These are phyloP conservation scores for Chrysolina oricalcia DNA, from an alignment of 2,888 invertebrate genomes.

Conservation along the genomic window DNA sequence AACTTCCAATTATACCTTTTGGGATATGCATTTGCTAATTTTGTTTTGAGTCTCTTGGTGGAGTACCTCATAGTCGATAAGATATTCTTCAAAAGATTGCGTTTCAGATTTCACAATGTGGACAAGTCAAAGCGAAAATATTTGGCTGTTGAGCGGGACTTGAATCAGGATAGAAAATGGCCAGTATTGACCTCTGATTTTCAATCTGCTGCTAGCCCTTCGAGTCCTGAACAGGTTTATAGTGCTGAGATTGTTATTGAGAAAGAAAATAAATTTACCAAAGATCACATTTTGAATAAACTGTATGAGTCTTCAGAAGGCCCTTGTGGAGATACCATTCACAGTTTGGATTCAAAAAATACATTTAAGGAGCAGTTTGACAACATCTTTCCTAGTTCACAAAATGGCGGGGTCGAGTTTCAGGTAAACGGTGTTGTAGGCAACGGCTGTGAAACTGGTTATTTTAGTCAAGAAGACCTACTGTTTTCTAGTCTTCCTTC, in stretches of 20 bases:
- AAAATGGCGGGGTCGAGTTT: slow-evolving; percentile 24
- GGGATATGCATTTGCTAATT: slow-evolving; percentile 74
- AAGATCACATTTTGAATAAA: slow-evolving; percentile 72
- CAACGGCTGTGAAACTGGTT: slow-evolving; percentile 50
- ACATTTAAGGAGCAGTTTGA: neutral
- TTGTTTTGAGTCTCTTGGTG: slow-evolving; percentile 75
- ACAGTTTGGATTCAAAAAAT: neutral
- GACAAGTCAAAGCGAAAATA: slow-evolving; percentile 78
- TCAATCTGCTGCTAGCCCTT: slow-evolving; percentile 68
- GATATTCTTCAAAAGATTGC: slow-evolving; percentile 75
- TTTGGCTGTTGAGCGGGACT: slow-evolving; percentile 77
- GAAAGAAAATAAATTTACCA: slow-evolving; percentile 71
- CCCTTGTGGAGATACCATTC: neutral
- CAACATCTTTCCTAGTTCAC: slow-evolving; percentile 31
- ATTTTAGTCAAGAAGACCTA: slow-evolving; percentile 60
- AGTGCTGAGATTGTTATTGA: slow-evolving; percentile 74
- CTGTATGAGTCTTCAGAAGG: slow-evolving; percentile 65
- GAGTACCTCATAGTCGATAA: slow-evolving; percentile 77
- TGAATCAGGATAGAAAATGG: slow-evolving; percentile 77
- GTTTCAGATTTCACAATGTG: slow-evolving; percentile 74
- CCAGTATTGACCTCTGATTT: slow-evolving; percentile 75
- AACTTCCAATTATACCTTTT: slow-evolving; percentile 75
- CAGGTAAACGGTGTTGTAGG: slow-evolving; percentile 37
- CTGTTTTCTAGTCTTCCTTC: slow-evolving; percentile 62
- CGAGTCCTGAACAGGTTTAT: slow-evolving; percentile 68